These are phyloP conservation scores for Halocynthia aurantium DNA, from an alignment of 23 tunicate species.

Conservation along the genomic window DNA sequence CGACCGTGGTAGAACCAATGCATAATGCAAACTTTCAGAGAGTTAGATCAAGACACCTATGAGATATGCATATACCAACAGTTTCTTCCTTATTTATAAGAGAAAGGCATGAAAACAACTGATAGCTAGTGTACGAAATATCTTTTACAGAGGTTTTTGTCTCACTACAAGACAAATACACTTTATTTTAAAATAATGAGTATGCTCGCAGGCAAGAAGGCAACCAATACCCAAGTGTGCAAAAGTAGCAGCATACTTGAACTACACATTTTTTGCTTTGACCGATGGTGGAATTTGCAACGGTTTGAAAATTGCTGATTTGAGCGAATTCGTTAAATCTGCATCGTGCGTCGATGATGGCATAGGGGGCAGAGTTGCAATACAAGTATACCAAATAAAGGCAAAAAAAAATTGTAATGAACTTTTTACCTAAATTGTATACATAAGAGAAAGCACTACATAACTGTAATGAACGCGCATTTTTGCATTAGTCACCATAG, in stretches of 20 bases:
- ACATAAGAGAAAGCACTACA: too few species aligned
- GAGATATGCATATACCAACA: too few species aligned
- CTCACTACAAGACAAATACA: too few species aligned
- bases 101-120: too few species aligned
- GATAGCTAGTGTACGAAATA: too few species aligned
- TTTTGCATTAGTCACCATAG: not conserved
- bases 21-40: too few species aligned
- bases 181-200: not conserved
- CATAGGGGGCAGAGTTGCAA: slow-evolving; percentile 25
- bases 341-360: slow-evolving; percentile 16
- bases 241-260: not conserved
- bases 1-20: too few species aligned
- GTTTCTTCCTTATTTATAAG: too few species aligned
- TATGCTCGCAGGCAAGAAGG: not conserved
- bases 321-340: slow-evolving; percentile 11
- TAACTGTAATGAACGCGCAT: not conserved
- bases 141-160: too few species aligned
- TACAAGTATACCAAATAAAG: slow-evolving; percentile 11
- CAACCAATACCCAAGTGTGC: not conserved
- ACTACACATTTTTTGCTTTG: not conserved
- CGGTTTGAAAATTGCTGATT: not conserved
- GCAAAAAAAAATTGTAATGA: slow-evolving; percentile 1
- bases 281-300: not conserved
- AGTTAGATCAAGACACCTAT: too few species aligned
- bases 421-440: too few species aligned